Evolutionary conservation across 2,113 vertebrate genomes (phyloP), one percentile per base, ranked within the genome.

Genomic region (Phyllostomus hastatus): DNA sequence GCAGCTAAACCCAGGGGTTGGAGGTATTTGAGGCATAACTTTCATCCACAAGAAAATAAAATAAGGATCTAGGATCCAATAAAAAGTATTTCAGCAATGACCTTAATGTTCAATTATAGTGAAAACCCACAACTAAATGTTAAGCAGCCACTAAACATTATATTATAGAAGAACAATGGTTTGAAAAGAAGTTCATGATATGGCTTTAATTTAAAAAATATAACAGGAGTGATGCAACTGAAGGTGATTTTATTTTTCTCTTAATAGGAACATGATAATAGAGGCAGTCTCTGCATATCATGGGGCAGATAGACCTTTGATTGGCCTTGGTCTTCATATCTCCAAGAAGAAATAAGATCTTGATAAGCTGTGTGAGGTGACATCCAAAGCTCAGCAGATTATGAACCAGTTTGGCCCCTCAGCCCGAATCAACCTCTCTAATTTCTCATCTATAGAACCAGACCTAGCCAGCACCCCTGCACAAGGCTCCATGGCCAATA

Each of bases 401-500:
- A 99, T 99, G 99, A 99, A 99, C 98, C 98, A 99, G 97, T 99
- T 99, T 98, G 98, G 99, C 95, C 98, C 99, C 52, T 98, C 98
- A 92, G 97, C 99, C 83, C 97, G 99, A 96, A 98, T 99, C 98
- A 99, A 98, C 97, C 98, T 99, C 84, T 99, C 99, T 97, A 99
- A 97, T 97, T 99, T 99, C 95, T 99, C 98, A 95, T 98, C 98
- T 0, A 96, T 98, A 95, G 99, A 99, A 95, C 97, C 98, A 0
- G 98, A 99, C 88, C 98, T 98, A 70, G 98, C 98, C 84, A 98
- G 98, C 93, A 98, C 98, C 6, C 98, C 98, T 19, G 98, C 99
- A 0, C 98, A 99, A 94, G 98, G 98, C 98, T 98, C 98, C 97
- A 99, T 99, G 99, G 99, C 99, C 80, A 99, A 99, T 97, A 99